Conservation (phyloP, 1,140 invertebrate genomes). For the Drosophila gunungcola region DNA sequence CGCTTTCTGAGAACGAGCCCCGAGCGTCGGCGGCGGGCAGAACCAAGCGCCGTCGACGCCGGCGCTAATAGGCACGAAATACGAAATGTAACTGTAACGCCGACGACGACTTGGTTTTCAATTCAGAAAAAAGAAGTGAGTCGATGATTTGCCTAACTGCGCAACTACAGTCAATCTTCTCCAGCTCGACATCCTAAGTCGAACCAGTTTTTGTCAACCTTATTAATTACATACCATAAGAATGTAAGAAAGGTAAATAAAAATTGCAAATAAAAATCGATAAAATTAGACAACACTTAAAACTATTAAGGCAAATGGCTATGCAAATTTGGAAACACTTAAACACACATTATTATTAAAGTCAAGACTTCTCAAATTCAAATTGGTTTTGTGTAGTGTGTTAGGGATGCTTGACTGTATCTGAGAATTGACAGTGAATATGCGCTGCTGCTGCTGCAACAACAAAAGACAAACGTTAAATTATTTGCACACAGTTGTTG, state of each 20-base stretch:
- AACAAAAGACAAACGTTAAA: constrained; percentile 1
- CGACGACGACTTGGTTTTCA: constrained; percentile 23
- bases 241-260: no score
- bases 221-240: no score
- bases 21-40: constrained; percentile 25
- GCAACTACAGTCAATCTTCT: constrained; percentile 15
- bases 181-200: not conserved
- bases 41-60: constrained; percentile 17
- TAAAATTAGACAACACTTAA: no score
- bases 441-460: not conserved
- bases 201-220: not conserved
- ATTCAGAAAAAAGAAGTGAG: constrained; percentile 19
- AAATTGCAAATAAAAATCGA: no score
- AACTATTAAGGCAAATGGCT: no score
- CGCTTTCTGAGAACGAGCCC: constrained; percentile 33
- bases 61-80: constrained; percentile 9
- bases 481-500: constrained; percentile 8
- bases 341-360: no score
- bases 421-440: constrained; percentile 5
- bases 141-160: constrained; percentile 27
- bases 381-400: not conserved
- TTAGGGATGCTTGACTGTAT: constrained; percentile 4
- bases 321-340: no score
- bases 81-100: constrained; percentile 55
- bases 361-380: no score